phyloP scores from a whole-genome alignment of 1,140 invertebrate genomes.

The Brachionus angularis region DNA sequence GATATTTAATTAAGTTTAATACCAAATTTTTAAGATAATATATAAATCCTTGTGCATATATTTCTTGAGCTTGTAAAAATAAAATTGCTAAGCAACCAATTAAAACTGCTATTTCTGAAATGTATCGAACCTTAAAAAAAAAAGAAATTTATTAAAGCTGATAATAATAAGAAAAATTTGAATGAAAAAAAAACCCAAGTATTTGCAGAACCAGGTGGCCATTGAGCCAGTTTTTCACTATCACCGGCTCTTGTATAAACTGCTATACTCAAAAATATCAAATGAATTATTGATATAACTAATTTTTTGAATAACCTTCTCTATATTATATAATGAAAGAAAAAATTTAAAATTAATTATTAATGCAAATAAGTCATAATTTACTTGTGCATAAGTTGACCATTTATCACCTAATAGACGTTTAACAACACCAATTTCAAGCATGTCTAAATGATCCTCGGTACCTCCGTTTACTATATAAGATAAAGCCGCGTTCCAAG shows the following conservation, averaged over 20 bases:
- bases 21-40: conserved; percentile 89
- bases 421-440: conserved; percentile 95
- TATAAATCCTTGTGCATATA: conserved; percentile 82
- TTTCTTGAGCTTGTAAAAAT: conserved; percentile 83
- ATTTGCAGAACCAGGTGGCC: conserved; percentile 4
- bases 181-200: too few relatives aligned
- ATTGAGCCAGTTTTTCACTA: conserved; percentile 54
- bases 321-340: too few relatives aligned
- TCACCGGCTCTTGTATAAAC: conserved; percentile 75
- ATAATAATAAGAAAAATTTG: too few relatives aligned
- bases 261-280: conserved; percentile 78
- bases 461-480: conserved; percentile 91
- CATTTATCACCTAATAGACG: conserved; percentile 95
- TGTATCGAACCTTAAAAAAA: conserved; percentile 68
- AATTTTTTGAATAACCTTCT: conserved; percentile 85
- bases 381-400: conserved; percentile 93
- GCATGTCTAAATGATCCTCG: conserved; percentile 95
- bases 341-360: conserved; percentile 6
- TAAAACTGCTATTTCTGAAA: conserved; percentile 77
- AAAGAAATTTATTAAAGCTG: neutral
- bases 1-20: conserved; percentile 49
- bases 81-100: conserved; percentile 78
- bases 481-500: conserved; percentile 83
- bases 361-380: conserved; percentile 43
- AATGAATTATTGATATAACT: conserved; percentile 70